A percentile compares a stretch with the other conserved stretches of the same genome.
Conservation (phyloP, 2,797 vertebrate genomes). For the Pseudocheirus occidentalis region DNA sequence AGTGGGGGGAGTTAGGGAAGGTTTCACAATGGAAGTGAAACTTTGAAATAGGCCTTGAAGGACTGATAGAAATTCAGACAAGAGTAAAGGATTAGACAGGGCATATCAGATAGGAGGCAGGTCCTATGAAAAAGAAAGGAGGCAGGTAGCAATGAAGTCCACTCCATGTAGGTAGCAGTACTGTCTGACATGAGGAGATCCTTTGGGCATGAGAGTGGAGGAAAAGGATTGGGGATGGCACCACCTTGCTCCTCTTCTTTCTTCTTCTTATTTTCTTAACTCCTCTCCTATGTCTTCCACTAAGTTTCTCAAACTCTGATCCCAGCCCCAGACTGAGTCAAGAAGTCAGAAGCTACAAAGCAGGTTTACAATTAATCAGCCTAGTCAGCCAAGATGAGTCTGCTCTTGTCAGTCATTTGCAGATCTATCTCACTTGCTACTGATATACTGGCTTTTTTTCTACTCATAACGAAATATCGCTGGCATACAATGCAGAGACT, state of each 20-base stretch:
- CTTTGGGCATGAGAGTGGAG: not conserved
- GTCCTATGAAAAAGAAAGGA: not conserved
- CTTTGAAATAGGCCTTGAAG: not conserved
- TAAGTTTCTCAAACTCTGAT: not conserved
- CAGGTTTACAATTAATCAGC: slow-evolving; percentile 69
- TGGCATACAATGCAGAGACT: slow-evolving; percentile 1
- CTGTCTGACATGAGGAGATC: not conserved
- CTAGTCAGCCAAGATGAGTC: slow-evolving; percentile 65
- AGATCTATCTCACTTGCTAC: slow-evolving; percentile 66
- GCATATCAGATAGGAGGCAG: not conserved
- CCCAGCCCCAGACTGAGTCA: not conserved
- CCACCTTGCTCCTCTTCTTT: not conserved
- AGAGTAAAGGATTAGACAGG: not conserved
- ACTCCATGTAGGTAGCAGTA: not conserved
- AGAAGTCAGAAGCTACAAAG: slow-evolving; percentile 43
- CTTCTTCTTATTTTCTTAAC: accelerated
- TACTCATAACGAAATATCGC: slow-evolving; percentile 69
- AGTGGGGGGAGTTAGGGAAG: not conserved
- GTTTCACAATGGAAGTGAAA: not conserved
- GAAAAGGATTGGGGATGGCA: not conserved
- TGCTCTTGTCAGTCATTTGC: slow-evolving; percentile 78
- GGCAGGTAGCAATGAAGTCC: not conserved
- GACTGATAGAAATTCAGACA: not conserved
- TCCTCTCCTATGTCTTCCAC: not conserved
- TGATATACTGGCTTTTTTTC: slow-evolving; percentile 42